Conservation (phyloP, 2,113 vertebrate species). For the Dermatemys mawii region DNA sequence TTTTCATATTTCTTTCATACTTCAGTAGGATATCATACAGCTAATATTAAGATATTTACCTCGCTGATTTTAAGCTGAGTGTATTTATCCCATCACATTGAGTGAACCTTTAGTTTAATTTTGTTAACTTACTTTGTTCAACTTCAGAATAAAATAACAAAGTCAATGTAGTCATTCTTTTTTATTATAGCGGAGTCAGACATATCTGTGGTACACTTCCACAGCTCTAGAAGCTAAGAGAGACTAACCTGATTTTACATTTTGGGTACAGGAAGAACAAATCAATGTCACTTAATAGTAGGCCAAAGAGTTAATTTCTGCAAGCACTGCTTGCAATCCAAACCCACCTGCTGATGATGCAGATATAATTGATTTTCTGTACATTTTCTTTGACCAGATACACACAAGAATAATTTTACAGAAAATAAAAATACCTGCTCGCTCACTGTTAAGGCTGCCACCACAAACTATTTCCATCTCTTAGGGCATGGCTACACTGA, state of each 20-base stretch:
- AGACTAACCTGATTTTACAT: not conserved
- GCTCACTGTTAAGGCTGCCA: not conserved
- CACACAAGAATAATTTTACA: not conserved
- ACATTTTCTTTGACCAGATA: not conserved
- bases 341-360: not conserved
- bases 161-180: not conserved
- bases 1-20: not conserved
- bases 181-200: not conserved
- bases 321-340: not conserved
- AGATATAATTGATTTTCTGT: not conserved
- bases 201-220: not conserved
- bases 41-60: not conserved
- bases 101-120: not conserved
- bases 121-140: not conserved
- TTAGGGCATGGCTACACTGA: too few relatives aligned
- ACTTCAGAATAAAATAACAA: not conserved
- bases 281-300: not conserved
- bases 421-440: not conserved
- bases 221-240: not conserved
- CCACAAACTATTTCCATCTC: not conserved
- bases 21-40: not conserved
- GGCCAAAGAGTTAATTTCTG: not conserved
- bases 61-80: not conserved
- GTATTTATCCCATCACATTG: constrained; percentile 29
- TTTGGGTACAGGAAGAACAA: not conserved